A percentile compares a stretch with the other conserved stretches of the same genome.
phyloP scores from a whole-genome alignment of 2,888 invertebrate species.

The Aspidiotus rigidus region DNA sequence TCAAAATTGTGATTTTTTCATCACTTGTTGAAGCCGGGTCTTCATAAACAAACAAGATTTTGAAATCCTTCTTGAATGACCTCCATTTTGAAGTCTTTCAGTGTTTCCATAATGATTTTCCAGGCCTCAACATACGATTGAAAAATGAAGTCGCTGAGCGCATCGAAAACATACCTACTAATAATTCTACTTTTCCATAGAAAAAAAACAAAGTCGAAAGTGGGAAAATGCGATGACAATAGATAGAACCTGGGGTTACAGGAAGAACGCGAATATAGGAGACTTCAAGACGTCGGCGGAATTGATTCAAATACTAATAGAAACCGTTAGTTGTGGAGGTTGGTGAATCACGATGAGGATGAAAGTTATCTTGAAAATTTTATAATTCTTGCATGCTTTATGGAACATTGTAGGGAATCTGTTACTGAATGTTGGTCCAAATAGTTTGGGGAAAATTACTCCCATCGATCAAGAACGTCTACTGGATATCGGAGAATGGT shows the following conservation, averaged over 20 bases:
- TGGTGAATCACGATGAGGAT: too few species aligned
- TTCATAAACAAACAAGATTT: too few species aligned
- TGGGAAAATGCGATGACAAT: conserved; percentile 95
- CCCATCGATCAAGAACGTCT: conserved; percentile 82
- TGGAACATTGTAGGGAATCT: conserved; percentile 57
- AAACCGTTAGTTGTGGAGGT: conserved; percentile 79
- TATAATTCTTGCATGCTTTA: too few species aligned
- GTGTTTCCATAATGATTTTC: too few species aligned
- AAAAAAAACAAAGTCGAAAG: conserved; percentile 63
- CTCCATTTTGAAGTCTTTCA: too few species aligned
- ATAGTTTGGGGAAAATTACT: conserved; percentile 73
- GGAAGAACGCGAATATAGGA: conserved; percentile 57
- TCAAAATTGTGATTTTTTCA: too few species aligned
- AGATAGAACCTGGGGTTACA: conserved; percentile 82
- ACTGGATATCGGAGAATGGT: conserved; percentile 66
- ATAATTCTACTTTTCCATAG: conserved; percentile 41
- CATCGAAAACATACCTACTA: too few species aligned
- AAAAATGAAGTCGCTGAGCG: too few species aligned
- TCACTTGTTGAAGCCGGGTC: too few species aligned
- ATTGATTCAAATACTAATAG: conserved; percentile 58
- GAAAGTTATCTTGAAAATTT: too few species aligned
- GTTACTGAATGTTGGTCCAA: conserved; percentile 78
- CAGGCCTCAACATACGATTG: too few species aligned
- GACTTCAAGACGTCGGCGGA: conserved; percentile 61
- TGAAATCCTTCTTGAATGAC: too few species aligned